phyloP scores from a whole-genome alignment of 2,888 invertebrate genomes.

The Leistus spinibarbis region DNA sequence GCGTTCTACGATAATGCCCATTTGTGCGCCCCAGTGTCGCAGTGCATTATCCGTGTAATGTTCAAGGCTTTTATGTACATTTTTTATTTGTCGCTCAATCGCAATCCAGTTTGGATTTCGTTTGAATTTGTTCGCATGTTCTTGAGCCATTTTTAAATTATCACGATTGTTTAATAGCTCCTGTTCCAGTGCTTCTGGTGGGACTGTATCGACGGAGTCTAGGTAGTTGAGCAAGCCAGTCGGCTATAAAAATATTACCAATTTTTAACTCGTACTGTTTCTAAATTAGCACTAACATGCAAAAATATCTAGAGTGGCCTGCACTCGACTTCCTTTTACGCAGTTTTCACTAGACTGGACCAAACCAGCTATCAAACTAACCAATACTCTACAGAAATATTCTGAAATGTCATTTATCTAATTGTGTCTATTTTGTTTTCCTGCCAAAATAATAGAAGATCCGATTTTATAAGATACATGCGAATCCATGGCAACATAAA shows the following conservation, averaged over 20 bases:
- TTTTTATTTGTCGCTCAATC: constrained; percentile 73
- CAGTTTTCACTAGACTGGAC: too few relatives aligned
- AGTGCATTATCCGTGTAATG: constrained; percentile 69
- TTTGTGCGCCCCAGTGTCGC: constrained; percentile 73
- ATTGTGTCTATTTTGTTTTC: too few relatives aligned
- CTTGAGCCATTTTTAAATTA: constrained; percentile 92
- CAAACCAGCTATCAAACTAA: too few relatives aligned
- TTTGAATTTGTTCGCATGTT: constrained; percentile 70
- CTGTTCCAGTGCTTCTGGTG: constrained; percentile 72
- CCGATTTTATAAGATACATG: too few relatives aligned
- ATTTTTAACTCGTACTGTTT: not conserved
- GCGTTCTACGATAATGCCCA: constrained; percentile 63
- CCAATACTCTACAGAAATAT: too few relatives aligned
- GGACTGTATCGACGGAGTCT: constrained; percentile 85
- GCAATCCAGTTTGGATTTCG: constrained; percentile 75
- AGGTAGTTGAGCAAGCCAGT: constrained; percentile 88
- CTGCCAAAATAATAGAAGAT: too few relatives aligned
- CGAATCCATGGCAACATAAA: too few relatives aligned
- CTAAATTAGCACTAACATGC: too few relatives aligned
- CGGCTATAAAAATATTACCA: constrained; percentile 67
- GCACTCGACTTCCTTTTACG: too few relatives aligned
- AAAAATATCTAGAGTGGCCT: too few relatives aligned
- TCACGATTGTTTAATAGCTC: constrained; percentile 82
- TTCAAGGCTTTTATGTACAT: constrained; percentile 83
- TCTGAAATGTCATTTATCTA: too few relatives aligned